A percentile compares a stretch with the other conserved stretches of the same genome.
Evolutionary conservation across 2,113 vertebrate species (phyloP).

Genomic region (Saimiri boliviensis): DNA sequence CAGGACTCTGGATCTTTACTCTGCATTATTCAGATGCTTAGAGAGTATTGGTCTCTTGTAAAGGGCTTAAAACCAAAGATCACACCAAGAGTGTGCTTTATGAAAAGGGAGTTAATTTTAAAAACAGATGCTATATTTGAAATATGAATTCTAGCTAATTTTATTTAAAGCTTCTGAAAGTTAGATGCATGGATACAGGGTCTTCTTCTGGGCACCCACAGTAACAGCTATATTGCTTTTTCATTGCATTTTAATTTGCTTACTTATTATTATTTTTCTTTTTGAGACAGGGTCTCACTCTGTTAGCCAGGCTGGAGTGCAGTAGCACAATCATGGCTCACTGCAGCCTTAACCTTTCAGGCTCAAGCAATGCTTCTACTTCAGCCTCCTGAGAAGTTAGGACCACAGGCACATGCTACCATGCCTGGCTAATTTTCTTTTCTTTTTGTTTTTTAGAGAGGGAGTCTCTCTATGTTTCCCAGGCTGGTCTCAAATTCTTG

Average conservation of each 20-base stretch:
- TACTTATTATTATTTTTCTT: no score
- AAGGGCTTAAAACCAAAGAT: not conserved
- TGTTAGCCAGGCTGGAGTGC: no score
- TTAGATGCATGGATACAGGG: not conserved
- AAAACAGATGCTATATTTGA: slow-evolving; percentile 3
- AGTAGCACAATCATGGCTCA: no score
- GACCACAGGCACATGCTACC: no score
- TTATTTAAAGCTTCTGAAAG: not conserved
- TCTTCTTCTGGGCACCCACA: not conserved
- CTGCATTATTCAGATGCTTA: not conserved
- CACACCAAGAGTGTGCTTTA: not conserved
- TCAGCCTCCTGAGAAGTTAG: no score
- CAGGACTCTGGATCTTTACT: not conserved
- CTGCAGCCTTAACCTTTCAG: no score
- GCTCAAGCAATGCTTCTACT: no score
- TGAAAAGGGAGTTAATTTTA: not conserved
- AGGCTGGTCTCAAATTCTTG: no score
- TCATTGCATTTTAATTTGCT: not conserved
- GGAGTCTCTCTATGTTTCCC: no score
- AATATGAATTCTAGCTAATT: not conserved
- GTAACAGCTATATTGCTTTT: not conserved
- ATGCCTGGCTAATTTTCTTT: no score
- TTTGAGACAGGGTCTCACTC: no score
- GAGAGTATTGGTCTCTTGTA: not conserved
- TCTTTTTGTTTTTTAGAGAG: no score